These are phyloP conservation scores for Dermochelys coriacea DNA, from an alignment of 2,797 vertebrate genomes.

Conservation along the genomic window DNA sequence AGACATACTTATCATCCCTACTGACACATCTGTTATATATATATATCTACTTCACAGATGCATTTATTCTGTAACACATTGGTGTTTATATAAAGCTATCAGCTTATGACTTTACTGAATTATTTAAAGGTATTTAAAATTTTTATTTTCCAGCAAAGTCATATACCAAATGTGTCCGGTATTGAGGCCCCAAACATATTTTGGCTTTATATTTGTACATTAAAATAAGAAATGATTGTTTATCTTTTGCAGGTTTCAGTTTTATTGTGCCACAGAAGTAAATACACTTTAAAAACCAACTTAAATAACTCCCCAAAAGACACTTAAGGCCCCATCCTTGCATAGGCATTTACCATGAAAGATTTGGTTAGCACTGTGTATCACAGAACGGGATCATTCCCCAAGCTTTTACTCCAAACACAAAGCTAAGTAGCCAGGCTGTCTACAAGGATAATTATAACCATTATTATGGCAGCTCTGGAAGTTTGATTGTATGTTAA, in stretches of 20 bases:
- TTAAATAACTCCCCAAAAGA: not conserved
- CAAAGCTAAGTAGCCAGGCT: not conserved
- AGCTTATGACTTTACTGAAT: not conserved
- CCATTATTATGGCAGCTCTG: not conserved
- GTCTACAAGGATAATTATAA: not conserved
- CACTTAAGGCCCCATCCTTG: accelerated
- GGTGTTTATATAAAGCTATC: not conserved
- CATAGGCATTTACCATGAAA: not conserved
- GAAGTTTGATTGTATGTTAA: not conserved
- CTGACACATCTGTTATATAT: not conserved
- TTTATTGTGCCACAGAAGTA: not conserved
- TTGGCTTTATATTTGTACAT: not conserved
- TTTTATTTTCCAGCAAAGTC: not conserved
- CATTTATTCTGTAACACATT: not conserved
- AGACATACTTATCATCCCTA: not conserved
- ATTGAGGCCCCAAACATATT: not conserved
- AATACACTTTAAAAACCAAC: not conserved
- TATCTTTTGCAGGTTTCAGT: not conserved
- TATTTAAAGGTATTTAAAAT: not conserved
- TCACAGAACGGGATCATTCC: not conserved
- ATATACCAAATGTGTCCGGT: not conserved
- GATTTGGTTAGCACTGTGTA: not conserved
- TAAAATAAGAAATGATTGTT: not conserved
- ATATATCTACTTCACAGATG: not conserved
- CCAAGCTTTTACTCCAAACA: not conserved